Evolutionary conservation across 1,140 invertebrate genomes (phyloP).

Genomic region (Drosophila takahashii): DNA sequence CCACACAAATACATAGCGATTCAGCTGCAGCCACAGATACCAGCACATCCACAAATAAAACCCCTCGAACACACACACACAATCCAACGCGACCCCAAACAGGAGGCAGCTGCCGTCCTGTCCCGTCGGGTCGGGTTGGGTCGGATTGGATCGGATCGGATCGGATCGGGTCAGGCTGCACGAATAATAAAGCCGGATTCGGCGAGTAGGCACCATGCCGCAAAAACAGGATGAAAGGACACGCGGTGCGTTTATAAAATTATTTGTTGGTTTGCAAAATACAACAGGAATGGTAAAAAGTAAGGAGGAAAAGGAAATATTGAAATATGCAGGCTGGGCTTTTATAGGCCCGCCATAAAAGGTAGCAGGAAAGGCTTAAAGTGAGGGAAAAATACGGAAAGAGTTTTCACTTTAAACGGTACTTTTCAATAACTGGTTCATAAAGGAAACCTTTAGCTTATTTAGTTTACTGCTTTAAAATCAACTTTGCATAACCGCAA

Average conservation of each 20-base stretch:
- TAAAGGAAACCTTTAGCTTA: too few species aligned
- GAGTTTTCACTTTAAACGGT: neutral
- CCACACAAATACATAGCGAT: conserved; percentile 37
- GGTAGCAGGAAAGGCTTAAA: conserved; percentile 4
- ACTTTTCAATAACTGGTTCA: too few species aligned
- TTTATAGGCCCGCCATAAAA: conserved; percentile 44
- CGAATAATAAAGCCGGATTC: conserved; percentile 58
- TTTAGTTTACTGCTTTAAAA: neutral
- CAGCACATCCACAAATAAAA: conserved; percentile 37
- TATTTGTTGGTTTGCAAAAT: conserved; percentile 55
- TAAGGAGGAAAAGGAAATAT: conserved; percentile 40
- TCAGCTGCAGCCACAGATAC: conserved; percentile 27
- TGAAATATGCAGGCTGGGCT: conserved; percentile 50
- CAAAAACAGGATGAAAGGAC: conserved; percentile 54
- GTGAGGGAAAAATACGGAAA: neutral
- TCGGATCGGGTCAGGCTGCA: conserved; percentile 34
- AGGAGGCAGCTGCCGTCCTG: conserved; percentile 32
- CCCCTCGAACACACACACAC: conserved; percentile 3
- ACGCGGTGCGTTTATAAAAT: conserved; percentile 68
- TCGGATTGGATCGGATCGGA: conserved; percentile 6
- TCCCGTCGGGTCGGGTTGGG: conserved; percentile 6
- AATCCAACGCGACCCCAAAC: conserved; percentile 36
- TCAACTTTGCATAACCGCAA: neutral
- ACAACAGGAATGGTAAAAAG: conserved; percentile 12
- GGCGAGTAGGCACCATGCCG: conserved; percentile 35